phyloP scores from a whole-genome alignment of 2,888 invertebrate species.

The Oxycera nigricornis region DNA sequence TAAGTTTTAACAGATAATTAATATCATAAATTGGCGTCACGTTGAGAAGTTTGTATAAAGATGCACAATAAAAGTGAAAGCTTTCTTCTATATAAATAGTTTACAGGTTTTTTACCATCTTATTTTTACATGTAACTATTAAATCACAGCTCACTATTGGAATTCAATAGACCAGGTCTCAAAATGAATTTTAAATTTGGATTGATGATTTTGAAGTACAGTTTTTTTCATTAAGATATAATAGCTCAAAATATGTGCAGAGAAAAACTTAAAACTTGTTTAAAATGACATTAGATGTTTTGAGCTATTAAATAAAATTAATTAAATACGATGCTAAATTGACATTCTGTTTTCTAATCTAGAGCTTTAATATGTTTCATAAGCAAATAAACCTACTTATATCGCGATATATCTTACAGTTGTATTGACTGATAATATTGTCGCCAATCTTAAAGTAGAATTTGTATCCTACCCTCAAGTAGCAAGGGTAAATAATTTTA shows the following conservation, averaged over 20 bases:
- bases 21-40: no score
- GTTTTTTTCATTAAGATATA: not conserved
- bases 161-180: conserved; percentile 48
- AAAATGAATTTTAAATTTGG: no score
- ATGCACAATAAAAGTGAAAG: no score
- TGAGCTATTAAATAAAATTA: no score
- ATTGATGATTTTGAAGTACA: conserved; percentile 7
- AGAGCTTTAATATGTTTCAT: not conserved
- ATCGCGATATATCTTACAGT: not conserved
- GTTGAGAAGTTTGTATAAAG: no score
- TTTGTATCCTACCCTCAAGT: not conserved
- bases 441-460: not conserved
- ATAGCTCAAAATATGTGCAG: not conserved
- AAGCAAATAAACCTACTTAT: not conserved
- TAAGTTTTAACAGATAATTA: no score
- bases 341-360: not conserved
- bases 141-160: conserved; percentile 55
- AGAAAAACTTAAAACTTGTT: not conserved
- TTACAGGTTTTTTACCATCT: conserved; percentile 46
- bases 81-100: no score
- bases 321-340: not conserved
- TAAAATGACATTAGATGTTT: not conserved
- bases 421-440: not conserved
- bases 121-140: conserved; percentile 50
- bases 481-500: not conserved